Percentiles rank a stretch among this genome's conserved stretches.
Conservation (phyloP, 2,113 vertebrate genomes). For the Hydropotes inermis region DNA sequence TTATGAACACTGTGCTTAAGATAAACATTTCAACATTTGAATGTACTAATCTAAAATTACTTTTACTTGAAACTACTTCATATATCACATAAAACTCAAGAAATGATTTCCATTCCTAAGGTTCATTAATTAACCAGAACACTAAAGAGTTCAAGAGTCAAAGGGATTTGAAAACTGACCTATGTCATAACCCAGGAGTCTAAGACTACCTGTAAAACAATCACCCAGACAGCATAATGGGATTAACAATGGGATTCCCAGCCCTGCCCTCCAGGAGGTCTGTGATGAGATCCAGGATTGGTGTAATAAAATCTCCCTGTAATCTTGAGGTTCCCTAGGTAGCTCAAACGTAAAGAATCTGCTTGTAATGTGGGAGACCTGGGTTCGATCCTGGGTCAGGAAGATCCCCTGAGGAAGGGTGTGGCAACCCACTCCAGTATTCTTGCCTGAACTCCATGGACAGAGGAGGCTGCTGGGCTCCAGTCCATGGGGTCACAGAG, state of each 20-base stretch:
- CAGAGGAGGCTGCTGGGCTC: background rate
- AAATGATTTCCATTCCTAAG: constrained; percentile 1
- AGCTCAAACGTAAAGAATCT: background rate
- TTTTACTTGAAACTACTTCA: constrained; percentile 20
- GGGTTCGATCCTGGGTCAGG: background rate
- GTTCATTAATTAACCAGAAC: background rate
- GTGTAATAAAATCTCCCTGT: background rate
- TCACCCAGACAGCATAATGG: background rate
- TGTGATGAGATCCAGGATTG: background rate
- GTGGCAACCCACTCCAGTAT: background rate
- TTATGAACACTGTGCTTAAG: background rate
- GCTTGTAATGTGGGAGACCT: background rate
- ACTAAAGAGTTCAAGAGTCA: background rate
- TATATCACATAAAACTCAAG: background rate
- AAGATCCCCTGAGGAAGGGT: background rate
- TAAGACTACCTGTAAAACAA: background rate
- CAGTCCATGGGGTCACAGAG: background rate
- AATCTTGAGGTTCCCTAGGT: background rate
- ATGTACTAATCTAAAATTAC: background rate
- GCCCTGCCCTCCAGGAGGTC: background rate
- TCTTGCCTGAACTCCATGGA: background rate
- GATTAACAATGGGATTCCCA: background rate
- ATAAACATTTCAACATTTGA: background rate
- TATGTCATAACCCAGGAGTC: background rate
- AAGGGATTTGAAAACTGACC: constrained; percentile 6